phyloP scores from a whole-genome alignment of 2,113 vertebrate genomes.

The Mesoclemmys tuberculata region DNA sequence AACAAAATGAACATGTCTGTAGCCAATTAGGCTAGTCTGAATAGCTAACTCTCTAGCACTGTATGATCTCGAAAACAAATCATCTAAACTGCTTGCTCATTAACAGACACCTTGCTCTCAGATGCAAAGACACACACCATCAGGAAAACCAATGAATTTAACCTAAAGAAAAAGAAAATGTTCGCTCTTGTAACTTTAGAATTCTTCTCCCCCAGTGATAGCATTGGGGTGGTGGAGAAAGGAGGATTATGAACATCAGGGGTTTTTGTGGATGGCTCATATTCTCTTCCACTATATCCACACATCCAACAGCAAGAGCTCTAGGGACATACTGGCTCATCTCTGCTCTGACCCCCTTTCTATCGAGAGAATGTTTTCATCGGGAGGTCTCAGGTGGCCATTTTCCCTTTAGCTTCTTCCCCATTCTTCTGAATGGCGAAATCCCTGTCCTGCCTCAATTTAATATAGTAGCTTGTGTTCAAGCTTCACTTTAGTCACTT shows the following conservation, averaged over 20 bases:
- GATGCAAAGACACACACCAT: neutral
- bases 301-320: neutral
- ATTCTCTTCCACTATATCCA: neutral
- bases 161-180: neutral
- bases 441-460: neutral
- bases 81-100: neutral
- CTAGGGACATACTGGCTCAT: neutral
- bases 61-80: slow-evolving; percentile 16
- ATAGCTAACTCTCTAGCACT: neutral
- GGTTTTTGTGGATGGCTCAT: neutral
- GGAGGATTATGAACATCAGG: neutral
- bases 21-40: slow-evolving; percentile 3
- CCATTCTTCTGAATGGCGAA: neutral
- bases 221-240: neutral
- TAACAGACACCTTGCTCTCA: neutral
- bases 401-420: neutral
- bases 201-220: neutral
- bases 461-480: neutral
- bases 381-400: neutral
- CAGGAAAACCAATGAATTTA: neutral
- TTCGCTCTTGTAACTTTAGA: neutral
- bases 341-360: neutral
- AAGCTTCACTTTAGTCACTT: neutral
- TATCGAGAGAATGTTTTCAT: neutral
- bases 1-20: too few species aligned